Evolutionary conservation across 2,888 invertebrate genomes (phyloP), one percentile per base, ranked within the genome.

Genomic region (Pristionchus japonicus): DNA sequence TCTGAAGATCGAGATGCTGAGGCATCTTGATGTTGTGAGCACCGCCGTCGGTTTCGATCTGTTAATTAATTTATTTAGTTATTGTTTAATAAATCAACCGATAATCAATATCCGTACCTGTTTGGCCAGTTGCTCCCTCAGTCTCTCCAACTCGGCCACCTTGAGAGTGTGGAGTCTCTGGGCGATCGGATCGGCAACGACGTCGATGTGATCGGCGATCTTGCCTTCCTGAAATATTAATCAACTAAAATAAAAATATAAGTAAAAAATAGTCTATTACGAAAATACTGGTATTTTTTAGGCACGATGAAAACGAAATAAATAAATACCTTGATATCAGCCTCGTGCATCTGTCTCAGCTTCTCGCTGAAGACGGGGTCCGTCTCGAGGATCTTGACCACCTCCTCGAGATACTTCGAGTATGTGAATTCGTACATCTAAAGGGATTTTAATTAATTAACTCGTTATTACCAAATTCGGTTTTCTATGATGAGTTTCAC

Each of bases 1-100:
- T 95, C 85, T 91, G 87, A 91, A 97, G 97, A 95, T 99, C 98
- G 86, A 99, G 93, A 95, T 99, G 99, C 15, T 93, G 94, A 9
- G 94, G 94, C 89, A 94, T 90, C 88, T 92, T 91, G 52, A 94
- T 88, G 84, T 94, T 94, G 88, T 92, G 92, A 0, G 93, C 91
- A 17, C 92, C 93, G 11, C 93, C 93, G 64, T 93, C 93, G 4
- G 88, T 89, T 61, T 92, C 83, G 34, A 88, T 52, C 83, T 88
- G 57, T n/a, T n/a, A 43, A 43, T 9, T 9, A 43, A 43, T 77
- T 11, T 23, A 15, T 13, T 23, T 37, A 43, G 11, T 43, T 43
- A 43, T 43, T 27, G 17, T 43, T 84, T 82, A n/a, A n/a, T n/a
- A n/a, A n/a, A n/a, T n/a, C n/a, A n/a, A n/a, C n/a, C n/a, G n/a